Evolutionary conservation across 2,797 vertebrate species (phyloP).

Genomic region (Darevskia mixta): DNA sequence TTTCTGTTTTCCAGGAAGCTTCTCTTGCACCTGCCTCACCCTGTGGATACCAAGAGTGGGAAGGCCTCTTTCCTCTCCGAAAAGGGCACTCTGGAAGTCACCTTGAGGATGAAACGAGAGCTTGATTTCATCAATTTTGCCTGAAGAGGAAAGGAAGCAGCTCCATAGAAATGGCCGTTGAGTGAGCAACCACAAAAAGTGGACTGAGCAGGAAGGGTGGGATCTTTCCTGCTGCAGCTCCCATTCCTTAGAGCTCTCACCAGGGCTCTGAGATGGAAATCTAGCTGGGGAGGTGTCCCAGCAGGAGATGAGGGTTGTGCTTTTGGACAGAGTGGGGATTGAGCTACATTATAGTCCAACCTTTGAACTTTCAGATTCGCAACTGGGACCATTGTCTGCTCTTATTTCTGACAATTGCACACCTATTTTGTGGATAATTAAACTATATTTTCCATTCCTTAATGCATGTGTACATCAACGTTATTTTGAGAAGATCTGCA

Average conservation of each 20-base stretch:
- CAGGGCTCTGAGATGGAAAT: background rate
- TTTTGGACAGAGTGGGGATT: background rate
- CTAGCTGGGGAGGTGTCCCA: background rate
- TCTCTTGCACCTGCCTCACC: constrained; percentile 89
- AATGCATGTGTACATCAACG: background rate
- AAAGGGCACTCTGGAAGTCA: constrained; percentile 87
- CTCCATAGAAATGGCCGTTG: background rate
- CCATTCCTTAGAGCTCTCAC: background rate
- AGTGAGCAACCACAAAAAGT: background rate
- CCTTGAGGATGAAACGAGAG: constrained; percentile 82
- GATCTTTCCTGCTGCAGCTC: background rate
- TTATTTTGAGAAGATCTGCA: background rate
- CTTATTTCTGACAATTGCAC: background rate
- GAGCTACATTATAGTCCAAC: background rate
- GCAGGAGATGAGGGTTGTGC: background rate
- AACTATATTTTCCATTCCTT: background rate
- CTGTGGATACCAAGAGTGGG: constrained; percentile 82
- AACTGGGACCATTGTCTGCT: background rate
- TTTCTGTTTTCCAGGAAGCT: constrained; percentile 85
- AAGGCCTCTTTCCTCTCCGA: constrained; percentile 87
- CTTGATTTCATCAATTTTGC: constrained; percentile 83
- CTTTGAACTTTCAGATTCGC: background rate
- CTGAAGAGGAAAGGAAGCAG: constrained; percentile 32
- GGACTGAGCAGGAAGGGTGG: constrained; percentile 1
- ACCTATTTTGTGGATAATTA: background rate